Percentiles rank a stretch among this genome's conserved stretches.
These are phyloP conservation scores for Sebastes fasciatus DNA, from an alignment of 2,113 vertebrate genomes.

Conservation along the genomic window DNA sequence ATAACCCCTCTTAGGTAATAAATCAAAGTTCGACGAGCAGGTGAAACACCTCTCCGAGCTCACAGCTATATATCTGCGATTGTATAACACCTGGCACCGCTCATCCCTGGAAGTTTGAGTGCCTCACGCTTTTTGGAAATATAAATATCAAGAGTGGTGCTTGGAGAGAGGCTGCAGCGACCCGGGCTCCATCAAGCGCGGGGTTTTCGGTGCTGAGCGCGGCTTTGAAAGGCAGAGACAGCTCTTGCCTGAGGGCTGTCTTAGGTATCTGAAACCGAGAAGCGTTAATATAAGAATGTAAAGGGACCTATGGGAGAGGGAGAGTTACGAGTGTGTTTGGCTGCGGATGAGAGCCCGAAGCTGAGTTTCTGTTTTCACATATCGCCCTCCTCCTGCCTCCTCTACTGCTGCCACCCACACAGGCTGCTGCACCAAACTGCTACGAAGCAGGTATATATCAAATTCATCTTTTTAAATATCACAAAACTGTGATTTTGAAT, in stretches of 20 bases:
- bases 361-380: conserved; percentile 70
- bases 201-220: conserved; percentile 48
- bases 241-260: conserved; percentile 69
- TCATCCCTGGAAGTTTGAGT: conserved; percentile 68
- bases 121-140: conserved; percentile 69
- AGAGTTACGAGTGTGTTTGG: conserved; percentile 67
- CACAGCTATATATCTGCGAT: conserved; percentile 55
- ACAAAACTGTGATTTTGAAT: conserved; percentile 32
- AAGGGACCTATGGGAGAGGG: conserved; percentile 73
- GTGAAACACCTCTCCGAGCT: conserved; percentile 63
- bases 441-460: conserved; percentile 62
- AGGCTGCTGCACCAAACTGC: conserved; percentile 60
- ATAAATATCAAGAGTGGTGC: conserved; percentile 78
- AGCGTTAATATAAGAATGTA: conserved; percentile 65
- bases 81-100: conserved; percentile 74
- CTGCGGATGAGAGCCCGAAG: conserved; percentile 74
- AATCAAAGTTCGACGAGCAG: conserved; percentile 59
- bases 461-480: conserved; percentile 17
- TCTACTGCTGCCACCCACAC: conserved; percentile 70
- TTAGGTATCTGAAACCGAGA: conserved; percentile 59
- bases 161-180: conserved; percentile 69
- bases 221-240: conserved; percentile 66
- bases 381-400: conserved; percentile 63
- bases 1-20: conserved; percentile 66
- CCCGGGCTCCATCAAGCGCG: conserved; percentile 57